Evolutionary conservation across 2,888 invertebrate species (phyloP).

Genomic region (Beris morrisii): DNA sequence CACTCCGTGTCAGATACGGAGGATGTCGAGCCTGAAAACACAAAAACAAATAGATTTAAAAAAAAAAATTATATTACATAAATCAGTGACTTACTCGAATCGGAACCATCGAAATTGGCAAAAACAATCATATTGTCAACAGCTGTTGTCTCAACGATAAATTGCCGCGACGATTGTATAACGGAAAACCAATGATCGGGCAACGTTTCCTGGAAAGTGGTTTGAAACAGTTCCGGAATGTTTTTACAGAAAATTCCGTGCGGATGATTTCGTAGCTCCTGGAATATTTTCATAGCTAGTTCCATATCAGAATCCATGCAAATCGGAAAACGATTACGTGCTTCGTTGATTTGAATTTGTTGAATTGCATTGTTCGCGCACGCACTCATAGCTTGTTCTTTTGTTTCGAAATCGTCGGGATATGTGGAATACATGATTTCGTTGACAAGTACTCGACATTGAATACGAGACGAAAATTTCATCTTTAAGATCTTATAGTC

Average conservation of each 20-base stretch:
- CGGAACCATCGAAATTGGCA: constrained; percentile 45
- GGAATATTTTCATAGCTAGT: constrained; percentile 47
- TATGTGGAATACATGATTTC: constrained; percentile 49
- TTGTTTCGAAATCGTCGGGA: constrained; percentile 49
- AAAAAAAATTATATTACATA: not conserved
- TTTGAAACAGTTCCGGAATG: constrained; percentile 62
- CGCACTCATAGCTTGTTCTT: constrained; percentile 46
- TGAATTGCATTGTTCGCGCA: constrained; percentile 50
- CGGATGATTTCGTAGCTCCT: constrained; percentile 55
- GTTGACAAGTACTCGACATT: constrained; percentile 50
- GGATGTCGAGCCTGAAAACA: constrained; percentile 33
- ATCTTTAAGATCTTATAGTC: constrained; percentile 45
- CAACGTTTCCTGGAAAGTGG: constrained; percentile 66
- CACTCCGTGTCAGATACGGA: constrained; percentile 25
- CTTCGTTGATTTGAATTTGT: constrained; percentile 45
- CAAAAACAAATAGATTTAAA: constrained; percentile 9
- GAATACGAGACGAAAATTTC: constrained; percentile 43
- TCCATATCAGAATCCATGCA: constrained; percentile 48
- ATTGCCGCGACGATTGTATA: constrained; percentile 61
- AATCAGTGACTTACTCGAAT: constrained; percentile 32
- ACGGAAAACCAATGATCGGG: constrained; percentile 71
- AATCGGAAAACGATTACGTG: constrained; percentile 44
- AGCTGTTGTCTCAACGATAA: constrained; percentile 50
- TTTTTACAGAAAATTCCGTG: constrained; percentile 64
- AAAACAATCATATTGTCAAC: constrained; percentile 49